These are phyloP conservation scores for Penaeus vannamei DNA, from an alignment of 1,140 invertebrate genomes.

Conservation along the genomic window DNA sequence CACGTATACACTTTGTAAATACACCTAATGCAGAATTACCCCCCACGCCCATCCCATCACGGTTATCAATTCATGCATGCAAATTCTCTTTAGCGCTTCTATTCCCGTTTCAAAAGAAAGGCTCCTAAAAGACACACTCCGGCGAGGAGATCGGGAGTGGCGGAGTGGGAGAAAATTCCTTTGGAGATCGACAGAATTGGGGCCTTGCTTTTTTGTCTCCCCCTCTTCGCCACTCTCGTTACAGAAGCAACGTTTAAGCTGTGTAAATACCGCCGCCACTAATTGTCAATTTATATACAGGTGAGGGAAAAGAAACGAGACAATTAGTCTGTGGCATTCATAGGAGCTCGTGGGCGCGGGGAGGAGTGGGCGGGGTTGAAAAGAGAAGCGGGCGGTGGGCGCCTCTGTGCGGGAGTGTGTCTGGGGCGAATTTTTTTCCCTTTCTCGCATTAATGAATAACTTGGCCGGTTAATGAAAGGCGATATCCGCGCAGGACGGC, in stretches of 20 bases:
- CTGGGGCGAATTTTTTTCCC: conserved; percentile 1
- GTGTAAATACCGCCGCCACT: conserved; percentile 40
- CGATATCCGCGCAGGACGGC: not conserved
- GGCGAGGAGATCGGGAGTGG: too few relatives aligned
- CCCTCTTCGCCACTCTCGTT: too few relatives aligned
- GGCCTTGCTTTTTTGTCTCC: too few relatives aligned
- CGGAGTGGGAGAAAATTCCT: too few relatives aligned
- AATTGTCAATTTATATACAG: conserved; percentile 54
- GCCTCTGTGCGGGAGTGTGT: not conserved
- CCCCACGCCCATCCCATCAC: conserved; percentile 30
- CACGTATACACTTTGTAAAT: too few relatives aligned
- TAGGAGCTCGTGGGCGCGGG: not conserved
- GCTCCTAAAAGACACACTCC: too few relatives aligned
- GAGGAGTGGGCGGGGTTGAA: not conserved
- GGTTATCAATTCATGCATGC: conserved; percentile 52
- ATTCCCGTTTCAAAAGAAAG: not conserved
- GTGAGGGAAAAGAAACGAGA: conserved; percentile 26
- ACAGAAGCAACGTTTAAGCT: conserved; percentile 34
- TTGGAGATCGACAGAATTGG: not conserved
- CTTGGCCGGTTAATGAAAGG: not conserved
- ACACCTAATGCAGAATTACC: not conserved
- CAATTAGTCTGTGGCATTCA: conserved; percentile 22
- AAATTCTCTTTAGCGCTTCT: conserved; percentile 4
- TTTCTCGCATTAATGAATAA: conserved; percentile 1
- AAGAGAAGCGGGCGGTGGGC: not conserved